Evolutionary conservation across 2,888 invertebrate genomes (phyloP).

Genomic region (Therioaphis trifolii): DNA sequence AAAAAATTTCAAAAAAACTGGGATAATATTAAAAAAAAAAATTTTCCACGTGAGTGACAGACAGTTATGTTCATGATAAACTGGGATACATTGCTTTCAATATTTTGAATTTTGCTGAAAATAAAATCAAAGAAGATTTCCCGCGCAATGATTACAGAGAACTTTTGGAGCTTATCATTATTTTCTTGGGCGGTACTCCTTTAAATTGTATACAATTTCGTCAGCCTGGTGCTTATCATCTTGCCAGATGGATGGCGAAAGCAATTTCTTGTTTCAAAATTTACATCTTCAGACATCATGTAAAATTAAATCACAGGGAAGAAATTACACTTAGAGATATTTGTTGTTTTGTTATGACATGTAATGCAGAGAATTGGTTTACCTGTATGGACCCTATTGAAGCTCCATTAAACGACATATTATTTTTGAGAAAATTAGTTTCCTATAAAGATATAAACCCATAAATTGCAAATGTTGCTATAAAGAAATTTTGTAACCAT

Average conservation of each 20-base stretch:
- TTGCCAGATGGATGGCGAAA: conserved; percentile 67
- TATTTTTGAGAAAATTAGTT: conserved; percentile 48
- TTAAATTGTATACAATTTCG: conserved; percentile 63
- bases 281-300: conserved; percentile 65
- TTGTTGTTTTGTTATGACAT: conserved; percentile 57
- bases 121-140: neutral
- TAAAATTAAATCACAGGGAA: conserved; percentile 64
- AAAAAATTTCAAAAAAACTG: conserved; percentile 37
- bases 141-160: conserved; percentile 38
- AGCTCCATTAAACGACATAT: conserved; percentile 60
- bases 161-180: conserved; percentile 5
- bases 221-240: conserved; percentile 65
- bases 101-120: conserved; percentile 10
- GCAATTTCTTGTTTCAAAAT: conserved; percentile 66
- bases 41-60: neutral
- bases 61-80: conserved; percentile 1
- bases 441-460: conserved; percentile 48
- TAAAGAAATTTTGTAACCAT: conserved; percentile 63
- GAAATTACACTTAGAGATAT: conserved; percentile 62
- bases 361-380: conserved; percentile 61
- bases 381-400: conserved; percentile 17
- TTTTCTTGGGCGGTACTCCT: conserved; percentile 24
- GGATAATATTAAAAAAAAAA: neutral
- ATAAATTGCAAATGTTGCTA: conserved; percentile 36
- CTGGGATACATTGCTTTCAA: neutral